Evolutionary conservation across 2,797 vertebrate species (phyloP).

Genomic region (Buceros bicornis): DNA sequence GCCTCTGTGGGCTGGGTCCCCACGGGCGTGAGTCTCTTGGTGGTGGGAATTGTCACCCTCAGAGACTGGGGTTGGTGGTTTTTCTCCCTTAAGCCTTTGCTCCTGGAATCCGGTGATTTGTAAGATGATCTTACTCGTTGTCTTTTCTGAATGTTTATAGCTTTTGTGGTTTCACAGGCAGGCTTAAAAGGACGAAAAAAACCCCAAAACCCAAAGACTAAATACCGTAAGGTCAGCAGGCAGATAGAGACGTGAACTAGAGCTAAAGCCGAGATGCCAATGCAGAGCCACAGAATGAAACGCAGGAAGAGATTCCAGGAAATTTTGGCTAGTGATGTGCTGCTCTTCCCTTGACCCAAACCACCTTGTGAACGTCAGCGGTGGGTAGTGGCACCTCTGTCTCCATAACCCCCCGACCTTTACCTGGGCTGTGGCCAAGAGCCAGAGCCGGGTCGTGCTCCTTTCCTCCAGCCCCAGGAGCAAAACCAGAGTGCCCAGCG

Average conservation of each 20-base stretch:
- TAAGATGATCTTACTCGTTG: background rate
- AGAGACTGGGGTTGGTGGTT: too few relatives aligned
- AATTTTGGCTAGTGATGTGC: background rate
- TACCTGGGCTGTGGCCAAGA: background rate
- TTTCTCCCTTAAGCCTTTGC: background rate
- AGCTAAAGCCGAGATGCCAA: background rate
- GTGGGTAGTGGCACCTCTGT: background rate
- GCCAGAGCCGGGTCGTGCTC: rapidly evolving
- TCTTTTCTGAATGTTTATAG: background rate
- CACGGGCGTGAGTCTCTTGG: rapidly evolving
- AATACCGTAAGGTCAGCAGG: background rate
- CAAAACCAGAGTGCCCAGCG: background rate
- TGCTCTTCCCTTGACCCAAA: background rate
- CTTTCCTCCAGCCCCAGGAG: background rate
- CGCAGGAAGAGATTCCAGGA: background rate
- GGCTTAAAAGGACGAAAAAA: background rate
- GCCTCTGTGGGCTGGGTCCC: rapidly evolving
- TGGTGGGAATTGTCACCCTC: background rate
- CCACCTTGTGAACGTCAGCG: rapidly evolving
- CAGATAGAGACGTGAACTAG: background rate
- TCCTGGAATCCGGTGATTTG: background rate
- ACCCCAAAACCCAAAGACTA: background rate
- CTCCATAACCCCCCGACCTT: background rate
- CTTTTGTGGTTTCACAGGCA: background rate
- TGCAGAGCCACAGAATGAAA: background rate